Evolutionary conservation across 1,140 invertebrate genomes (phyloP).

Genomic region (Cardiocondyla obscurior): DNA sequence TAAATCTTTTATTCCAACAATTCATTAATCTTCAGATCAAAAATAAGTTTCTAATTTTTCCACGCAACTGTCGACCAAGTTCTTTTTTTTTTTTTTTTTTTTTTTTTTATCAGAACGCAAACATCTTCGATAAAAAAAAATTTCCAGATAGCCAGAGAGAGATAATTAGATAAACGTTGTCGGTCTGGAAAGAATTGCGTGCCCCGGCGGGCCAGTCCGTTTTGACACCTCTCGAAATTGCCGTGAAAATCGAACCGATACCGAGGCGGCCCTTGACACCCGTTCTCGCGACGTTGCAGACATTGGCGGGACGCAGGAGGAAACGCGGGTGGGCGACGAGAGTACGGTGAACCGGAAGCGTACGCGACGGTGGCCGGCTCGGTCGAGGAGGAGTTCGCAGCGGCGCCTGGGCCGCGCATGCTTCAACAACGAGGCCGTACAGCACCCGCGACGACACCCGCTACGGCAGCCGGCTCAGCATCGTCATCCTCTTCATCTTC

Average conservation of each 20-base stretch:
- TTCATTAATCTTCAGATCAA: too few relatives aligned
- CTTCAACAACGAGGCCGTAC: slow-evolving; percentile 77
- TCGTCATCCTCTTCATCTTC: slow-evolving; percentile 49
- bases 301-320: slow-evolving; percentile 53
- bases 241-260: neutral
- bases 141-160: neutral
- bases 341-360: slow-evolving; percentile 70
- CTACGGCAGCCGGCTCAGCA: slow-evolving; percentile 53
- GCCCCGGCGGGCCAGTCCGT: neutral
- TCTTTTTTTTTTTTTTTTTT: too few relatives aligned
- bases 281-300: slow-evolving; percentile 22
- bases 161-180: neutral
- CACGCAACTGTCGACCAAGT: too few relatives aligned
- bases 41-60: too few relatives aligned
- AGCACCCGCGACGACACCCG: slow-evolving; percentile 66
- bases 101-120: neutral
- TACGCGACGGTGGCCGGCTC: slow-evolving; percentile 70
- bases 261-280: neutral
- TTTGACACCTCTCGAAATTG: neutral
- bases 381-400: slow-evolving; percentile 66
- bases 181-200: neutral
- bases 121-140: neutral
- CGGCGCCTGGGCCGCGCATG: slow-evolving; percentile 77
- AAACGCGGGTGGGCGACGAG: slow-evolving; percentile 32
- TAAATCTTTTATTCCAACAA: too few relatives aligned